phyloP scores from a whole-genome alignment of 1,140 invertebrate species.

The Gryllus bimaculatus region DNA sequence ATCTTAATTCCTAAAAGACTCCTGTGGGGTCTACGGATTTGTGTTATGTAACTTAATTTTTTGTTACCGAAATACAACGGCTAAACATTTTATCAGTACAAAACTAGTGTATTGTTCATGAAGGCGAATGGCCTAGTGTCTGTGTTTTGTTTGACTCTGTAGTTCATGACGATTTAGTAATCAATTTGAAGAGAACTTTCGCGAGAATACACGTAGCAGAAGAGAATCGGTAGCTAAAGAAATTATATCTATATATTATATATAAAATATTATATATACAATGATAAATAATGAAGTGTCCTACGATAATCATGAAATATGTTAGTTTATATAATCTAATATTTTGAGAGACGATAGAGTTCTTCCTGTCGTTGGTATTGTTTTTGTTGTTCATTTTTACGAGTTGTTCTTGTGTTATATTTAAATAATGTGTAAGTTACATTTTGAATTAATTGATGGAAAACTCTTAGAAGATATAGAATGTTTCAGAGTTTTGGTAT shows the following conservation, averaged over 20 bases:
- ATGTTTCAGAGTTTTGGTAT: slow-evolving; percentile 1
- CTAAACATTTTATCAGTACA: slow-evolving; percentile 15
- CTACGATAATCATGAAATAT: slow-evolving; percentile 19
- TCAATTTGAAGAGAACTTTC: slow-evolving; percentile 15
- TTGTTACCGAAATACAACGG: slow-evolving; percentile 12
- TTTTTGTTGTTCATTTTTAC: not conserved
- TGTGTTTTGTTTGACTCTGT: slow-evolving; percentile 20
- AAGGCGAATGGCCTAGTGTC: slow-evolving; percentile 14
- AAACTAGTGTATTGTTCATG: slow-evolving; percentile 11
- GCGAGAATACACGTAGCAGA: slow-evolving; percentile 16
- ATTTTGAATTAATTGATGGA: not conserved
- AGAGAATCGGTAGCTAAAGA: slow-evolving; percentile 20
- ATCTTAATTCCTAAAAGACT: not conserved
- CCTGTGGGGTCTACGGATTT: not conserved
- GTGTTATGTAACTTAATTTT: slow-evolving; percentile 1
- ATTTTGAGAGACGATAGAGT: slow-evolving; percentile 9
- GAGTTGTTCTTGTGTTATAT: not conserved
- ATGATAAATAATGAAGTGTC: slow-evolving; percentile 20
- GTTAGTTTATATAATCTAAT: slow-evolving; percentile 18
- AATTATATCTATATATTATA: slow-evolving; percentile 21
- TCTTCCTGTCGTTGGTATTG: not conserved
- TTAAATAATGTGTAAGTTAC: slow-evolving; percentile 6
- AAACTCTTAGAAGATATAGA: not conserved
- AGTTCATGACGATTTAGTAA: slow-evolving; percentile 19
- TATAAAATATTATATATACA: slow-evolving; percentile 21